These are phyloP conservation scores for Sphaerophoria taeniata DNA, from an alignment of 2,888 invertebrate species.

Conservation along the genomic window DNA sequence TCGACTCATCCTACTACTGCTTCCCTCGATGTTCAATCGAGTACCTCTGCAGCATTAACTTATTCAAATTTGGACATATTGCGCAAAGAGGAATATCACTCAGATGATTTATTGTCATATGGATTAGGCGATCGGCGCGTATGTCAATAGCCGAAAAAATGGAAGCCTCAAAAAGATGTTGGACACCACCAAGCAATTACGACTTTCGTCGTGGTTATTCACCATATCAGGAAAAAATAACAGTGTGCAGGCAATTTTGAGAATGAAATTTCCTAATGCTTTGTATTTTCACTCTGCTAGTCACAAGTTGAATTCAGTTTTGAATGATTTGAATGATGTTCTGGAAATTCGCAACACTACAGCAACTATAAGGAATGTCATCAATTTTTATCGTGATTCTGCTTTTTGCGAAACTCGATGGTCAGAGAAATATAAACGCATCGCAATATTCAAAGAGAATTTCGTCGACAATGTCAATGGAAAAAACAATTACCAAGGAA, in stretches of 20 bases:
- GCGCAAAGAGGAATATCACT: too few relatives aligned
- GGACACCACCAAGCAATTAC: too few relatives aligned
- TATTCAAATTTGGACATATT: too few relatives aligned
- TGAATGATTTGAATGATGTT: slow-evolving; percentile 17
- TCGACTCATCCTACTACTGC: too few relatives aligned
- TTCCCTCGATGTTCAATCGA: too few relatives aligned
- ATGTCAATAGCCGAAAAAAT: too few relatives aligned
- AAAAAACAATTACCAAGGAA: neutral
- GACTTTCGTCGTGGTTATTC: too few relatives aligned
- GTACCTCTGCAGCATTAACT: too few relatives aligned
- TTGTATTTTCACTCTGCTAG: slow-evolving; percentile 30
- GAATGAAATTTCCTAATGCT: slow-evolving; percentile 21
- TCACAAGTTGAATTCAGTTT: slow-evolving; percentile 16
- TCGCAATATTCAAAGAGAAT: neutral
- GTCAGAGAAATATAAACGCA: slow-evolving; percentile 5
- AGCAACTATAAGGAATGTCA: slow-evolving; percentile 9
- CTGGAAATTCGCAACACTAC: slow-evolving; percentile 12
- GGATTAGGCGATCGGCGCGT: too few relatives aligned
- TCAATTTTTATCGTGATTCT: slow-evolving; percentile 1
- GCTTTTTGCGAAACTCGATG: slow-evolving; percentile 8
- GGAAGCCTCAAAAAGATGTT: too few relatives aligned
- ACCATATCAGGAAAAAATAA: slow-evolving; percentile 2
- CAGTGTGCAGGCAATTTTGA: slow-evolving; percentile 6
- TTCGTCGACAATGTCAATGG: neutral
- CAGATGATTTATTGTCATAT: too few relatives aligned